Conservation (phyloP, 2,797 vertebrate genomes). For the Eospalax fontanierii region DNA sequence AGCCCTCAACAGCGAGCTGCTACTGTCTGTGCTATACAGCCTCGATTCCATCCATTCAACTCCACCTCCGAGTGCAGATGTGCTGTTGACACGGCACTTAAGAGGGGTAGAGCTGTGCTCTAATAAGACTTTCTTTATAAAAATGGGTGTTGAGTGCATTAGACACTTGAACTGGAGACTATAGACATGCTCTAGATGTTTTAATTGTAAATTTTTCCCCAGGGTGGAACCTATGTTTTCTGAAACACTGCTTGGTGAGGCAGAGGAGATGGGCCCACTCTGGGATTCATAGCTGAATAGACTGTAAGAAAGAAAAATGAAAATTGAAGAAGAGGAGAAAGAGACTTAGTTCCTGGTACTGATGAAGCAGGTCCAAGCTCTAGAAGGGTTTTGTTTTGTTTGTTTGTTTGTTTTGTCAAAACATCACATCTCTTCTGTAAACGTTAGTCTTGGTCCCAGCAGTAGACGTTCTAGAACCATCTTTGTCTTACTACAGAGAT, state of each 20-base stretch:
- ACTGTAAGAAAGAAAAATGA: neutral
- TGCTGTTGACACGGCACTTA: too few species aligned
- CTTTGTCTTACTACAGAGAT: neutral
- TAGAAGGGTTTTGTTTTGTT: too few species aligned
- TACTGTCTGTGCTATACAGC: neutral
- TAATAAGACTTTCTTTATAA: neutral
- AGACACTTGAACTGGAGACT: neutral
- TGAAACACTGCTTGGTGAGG: neutral
- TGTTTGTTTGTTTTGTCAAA: slow-evolving; percentile 23
- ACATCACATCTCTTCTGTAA: neutral
- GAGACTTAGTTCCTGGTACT: neutral
- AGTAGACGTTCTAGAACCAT: neutral
- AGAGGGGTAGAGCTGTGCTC: neutral
- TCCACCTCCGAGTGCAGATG: neutral
- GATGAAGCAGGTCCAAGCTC: neutral
- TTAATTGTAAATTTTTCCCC: neutral
- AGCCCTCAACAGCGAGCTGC: neutral
- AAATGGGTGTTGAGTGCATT: neutral
- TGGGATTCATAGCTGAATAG: neutral
- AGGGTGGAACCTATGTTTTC: neutral
- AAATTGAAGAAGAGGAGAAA: neutral
- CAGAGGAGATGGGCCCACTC: neutral
- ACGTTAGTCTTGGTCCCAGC: neutral
- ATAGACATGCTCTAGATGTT: neutral
- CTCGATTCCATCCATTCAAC: neutral